Evolutionary conservation across 2,888 invertebrate species (phyloP).

Genomic region (Euclidia mi): DNA sequence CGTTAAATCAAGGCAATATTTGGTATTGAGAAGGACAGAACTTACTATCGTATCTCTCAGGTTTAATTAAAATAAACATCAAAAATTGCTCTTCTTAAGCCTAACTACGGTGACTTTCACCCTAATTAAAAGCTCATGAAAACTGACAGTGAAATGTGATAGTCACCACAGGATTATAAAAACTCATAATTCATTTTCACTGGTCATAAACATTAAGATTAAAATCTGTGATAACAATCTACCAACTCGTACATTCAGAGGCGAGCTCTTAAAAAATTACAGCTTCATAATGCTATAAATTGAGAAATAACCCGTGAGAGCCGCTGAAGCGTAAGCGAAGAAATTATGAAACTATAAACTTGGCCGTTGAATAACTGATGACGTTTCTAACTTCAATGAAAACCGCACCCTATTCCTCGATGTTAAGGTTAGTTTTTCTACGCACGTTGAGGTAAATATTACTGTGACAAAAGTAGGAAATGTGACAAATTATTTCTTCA

Average conservation of each 20-base stretch:
- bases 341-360: slow-evolving; percentile 55
- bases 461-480: slow-evolving; percentile 26
- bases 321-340: slow-evolving; percentile 31
- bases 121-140: too few species aligned
- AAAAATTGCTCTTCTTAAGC: too few species aligned
- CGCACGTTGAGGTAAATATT: slow-evolving; percentile 15
- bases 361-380: slow-evolving; percentile 35
- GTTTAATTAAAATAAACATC: too few species aligned
- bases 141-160: not conserved
- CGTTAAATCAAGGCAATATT: too few species aligned
- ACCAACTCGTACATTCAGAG: slow-evolving; percentile 15
- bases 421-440: slow-evolving; percentile 16
- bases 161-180: not conserved
- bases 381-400: slow-evolving; percentile 9
- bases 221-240: slow-evolving; percentile 20
- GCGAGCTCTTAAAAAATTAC: slow-evolving; percentile 25
- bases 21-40: too few species aligned
- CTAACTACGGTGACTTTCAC: too few species aligned
- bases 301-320: slow-evolving; percentile 28
- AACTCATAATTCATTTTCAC: slow-evolving; percentile 2
- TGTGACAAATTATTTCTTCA: slow-evolving; percentile 40
- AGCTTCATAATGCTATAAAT: slow-evolving; percentile 44
- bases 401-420: slow-evolving; percentile 20
- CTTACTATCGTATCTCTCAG: too few species aligned
- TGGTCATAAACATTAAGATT: slow-evolving; percentile 2